These are phyloP conservation scores for Luperina testacea DNA, from an alignment of 2,888 invertebrate genomes.

Conservation along the genomic window DNA sequence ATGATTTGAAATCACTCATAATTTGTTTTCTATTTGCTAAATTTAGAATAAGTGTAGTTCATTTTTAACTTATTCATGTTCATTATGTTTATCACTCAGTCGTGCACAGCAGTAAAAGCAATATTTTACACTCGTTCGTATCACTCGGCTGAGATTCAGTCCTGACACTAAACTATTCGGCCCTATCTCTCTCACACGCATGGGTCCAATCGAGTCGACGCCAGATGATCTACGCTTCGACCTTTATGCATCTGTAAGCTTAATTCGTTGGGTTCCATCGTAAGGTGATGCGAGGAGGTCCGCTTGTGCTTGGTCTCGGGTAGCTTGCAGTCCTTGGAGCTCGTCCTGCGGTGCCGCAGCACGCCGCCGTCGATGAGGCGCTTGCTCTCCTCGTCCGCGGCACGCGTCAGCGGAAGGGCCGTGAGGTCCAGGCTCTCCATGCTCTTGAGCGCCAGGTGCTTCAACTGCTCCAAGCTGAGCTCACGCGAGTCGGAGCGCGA, in stretches of 20 bases:
- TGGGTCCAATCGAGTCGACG: constrained; percentile 76
- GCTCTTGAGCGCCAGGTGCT: constrained; percentile 86
- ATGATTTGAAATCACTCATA: constrained; percentile 87
- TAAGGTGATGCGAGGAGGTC: constrained; percentile 87
- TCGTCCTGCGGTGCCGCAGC: constrained; percentile 91
- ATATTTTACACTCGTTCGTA: constrained; percentile 38
- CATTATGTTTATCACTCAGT: constrained; percentile 69
- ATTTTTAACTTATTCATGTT: constrained; percentile 69
- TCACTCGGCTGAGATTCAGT: constrained; percentile 67
- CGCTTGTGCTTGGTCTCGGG: constrained; percentile 83
- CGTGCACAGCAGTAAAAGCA: constrained; percentile 48
- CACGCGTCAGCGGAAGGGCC: constrained; percentile 80
- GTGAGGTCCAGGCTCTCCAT: constrained; percentile 86
- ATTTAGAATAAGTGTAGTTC: constrained; percentile 65
- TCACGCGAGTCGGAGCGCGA: constrained; percentile 89
- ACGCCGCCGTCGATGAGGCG: constrained; percentile 85
- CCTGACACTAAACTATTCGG: constrained; percentile 32
- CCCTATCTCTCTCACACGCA: constrained; percentile 69
- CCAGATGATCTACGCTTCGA: constrained; percentile 85
- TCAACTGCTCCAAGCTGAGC: constrained; percentile 85
- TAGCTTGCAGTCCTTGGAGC: constrained; percentile 89
- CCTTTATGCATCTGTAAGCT: constrained; percentile 83
- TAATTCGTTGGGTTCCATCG: constrained; percentile 84
- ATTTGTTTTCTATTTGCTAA: constrained; percentile 71
- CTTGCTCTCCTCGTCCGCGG: constrained; percentile 86